A percentile compares a stretch with the other conserved stretches of the same genome.
These are phyloP conservation scores for Trachymyrmex cornetzi DNA, from an alignment of 1,140 invertebrate species.

Conservation along the genomic window DNA sequence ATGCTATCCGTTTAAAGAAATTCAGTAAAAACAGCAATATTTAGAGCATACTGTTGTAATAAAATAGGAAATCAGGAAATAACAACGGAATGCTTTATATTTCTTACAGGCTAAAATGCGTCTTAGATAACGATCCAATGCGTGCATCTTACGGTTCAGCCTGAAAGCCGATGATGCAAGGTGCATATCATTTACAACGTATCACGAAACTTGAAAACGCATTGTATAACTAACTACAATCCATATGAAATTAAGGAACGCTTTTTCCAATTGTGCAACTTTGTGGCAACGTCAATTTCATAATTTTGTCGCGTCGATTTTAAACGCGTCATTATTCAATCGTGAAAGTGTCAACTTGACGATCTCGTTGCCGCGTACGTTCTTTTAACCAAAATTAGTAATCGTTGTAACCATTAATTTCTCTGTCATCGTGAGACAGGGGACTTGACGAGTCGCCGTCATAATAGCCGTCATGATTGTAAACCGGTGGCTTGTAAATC, in stretches of 20 bases:
- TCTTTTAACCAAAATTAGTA: constrained; percentile 17
- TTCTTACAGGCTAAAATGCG: constrained; percentile 33
- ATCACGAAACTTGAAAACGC: constrained; percentile 17
- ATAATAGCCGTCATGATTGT: constrained; percentile 59
- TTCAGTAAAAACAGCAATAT: not conserved
- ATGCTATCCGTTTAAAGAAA: not conserved
- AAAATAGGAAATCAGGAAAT: constrained; percentile 1
- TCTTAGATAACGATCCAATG: constrained; percentile 8
- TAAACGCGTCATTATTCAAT: not conserved
- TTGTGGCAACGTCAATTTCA: not conserved
- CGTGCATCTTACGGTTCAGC: constrained; percentile 35
- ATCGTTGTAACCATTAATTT: constrained; percentile 80
- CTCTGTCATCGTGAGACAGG: constrained; percentile 84
- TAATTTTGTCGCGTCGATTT: not conserved
- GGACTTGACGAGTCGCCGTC: constrained; percentile 46
- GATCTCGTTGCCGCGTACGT: not conserved
- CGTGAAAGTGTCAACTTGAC: not conserved
- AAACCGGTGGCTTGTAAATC: constrained; percentile 23
- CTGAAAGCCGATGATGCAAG: constrained; percentile 18
- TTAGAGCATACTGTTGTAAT: not conserved
- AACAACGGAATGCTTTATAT: constrained; percentile 32
- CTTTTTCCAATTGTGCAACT: not conserved
- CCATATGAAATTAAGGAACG: constrained; percentile 20
- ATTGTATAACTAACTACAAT: constrained; percentile 8
- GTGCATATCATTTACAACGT: constrained; percentile 4